phyloP scores from a whole-genome alignment of 1,140 invertebrate genomes.

The Leptinotarsa defecta region DNA sequence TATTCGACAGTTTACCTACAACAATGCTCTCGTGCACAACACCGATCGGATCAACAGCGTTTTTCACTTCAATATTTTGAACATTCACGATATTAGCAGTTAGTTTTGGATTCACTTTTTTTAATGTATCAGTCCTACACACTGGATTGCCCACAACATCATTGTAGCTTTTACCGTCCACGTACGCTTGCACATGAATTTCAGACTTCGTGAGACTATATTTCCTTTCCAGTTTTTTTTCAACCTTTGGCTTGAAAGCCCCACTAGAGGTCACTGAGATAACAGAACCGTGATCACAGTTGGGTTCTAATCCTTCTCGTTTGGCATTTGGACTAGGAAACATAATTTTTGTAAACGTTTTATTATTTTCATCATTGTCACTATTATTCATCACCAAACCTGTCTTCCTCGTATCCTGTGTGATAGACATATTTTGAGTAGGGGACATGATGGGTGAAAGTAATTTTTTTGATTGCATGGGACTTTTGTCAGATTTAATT shows the following conservation, averaged over 20 bases:
- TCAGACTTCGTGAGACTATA: slow-evolving; percentile 64
- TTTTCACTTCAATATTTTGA: slow-evolving; percentile 44
- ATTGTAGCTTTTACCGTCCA: slow-evolving; percentile 42
- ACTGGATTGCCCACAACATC: slow-evolving; percentile 29
- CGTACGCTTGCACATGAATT: slow-evolving; percentile 52
- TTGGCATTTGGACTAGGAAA: slow-evolving; percentile 47
- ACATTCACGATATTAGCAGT: slow-evolving; percentile 47
- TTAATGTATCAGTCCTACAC: slow-evolving; percentile 13
- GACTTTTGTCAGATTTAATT: slow-evolving; percentile 18
- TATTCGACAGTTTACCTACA: slow-evolving; percentile 49
- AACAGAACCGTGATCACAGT: slow-evolving; percentile 53
- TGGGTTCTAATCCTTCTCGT: slow-evolving; percentile 38
- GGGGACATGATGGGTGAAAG: slow-evolving; percentile 53
- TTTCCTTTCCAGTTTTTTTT: slow-evolving; percentile 52
- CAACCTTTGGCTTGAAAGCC: slow-evolving; percentile 48
- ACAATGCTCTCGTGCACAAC: slow-evolving; percentile 37
- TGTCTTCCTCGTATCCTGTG: slow-evolving; percentile 30
- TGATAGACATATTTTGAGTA: slow-evolving; percentile 53
- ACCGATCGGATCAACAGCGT: slow-evolving; percentile 13
- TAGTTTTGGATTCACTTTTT: slow-evolving; percentile 37
- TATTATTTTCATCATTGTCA: slow-evolving; percentile 31
- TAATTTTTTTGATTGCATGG: slow-evolving; percentile 31
- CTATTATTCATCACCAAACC: slow-evolving; percentile 32
- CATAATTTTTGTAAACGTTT: slow-evolving; percentile 49
- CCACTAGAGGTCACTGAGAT: slow-evolving; percentile 55